Evolutionary conservation across 2,113 vertebrate species (phyloP).

Genomic region (Archilochus colubris): DNA sequence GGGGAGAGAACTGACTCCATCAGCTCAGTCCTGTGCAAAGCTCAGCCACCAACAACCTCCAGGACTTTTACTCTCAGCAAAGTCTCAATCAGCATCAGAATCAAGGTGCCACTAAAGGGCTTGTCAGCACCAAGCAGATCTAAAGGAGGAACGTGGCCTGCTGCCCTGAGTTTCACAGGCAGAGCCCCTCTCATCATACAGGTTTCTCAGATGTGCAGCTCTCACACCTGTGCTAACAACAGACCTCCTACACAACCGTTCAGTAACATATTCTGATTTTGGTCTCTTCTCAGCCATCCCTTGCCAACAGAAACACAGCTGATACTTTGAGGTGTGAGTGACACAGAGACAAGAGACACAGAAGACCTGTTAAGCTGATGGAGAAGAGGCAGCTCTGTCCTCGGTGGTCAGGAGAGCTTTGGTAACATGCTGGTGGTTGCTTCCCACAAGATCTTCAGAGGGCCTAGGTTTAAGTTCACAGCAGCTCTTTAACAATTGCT

Average conservation of each 20-base stretch:
- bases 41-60: background rate
- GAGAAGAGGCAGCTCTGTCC: background rate
- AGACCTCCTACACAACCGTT: background rate
- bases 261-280: background rate
- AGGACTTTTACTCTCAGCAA: background rate
- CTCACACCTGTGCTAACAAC: background rate
- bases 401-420: background rate
- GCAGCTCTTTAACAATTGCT: background rate
- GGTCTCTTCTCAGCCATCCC: background rate
- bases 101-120: conserved; percentile 19
- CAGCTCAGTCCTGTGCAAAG: background rate
- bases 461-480: background rate
- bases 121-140: conserved; percentile 40
- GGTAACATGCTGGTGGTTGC: background rate
- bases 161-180: background rate
- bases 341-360: background rate
- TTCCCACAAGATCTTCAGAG: background rate
- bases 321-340: background rate
- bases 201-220: conserved; percentile 34
- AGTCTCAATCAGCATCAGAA: background rate
- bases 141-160: background rate
- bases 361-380: background rate
- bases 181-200: background rate
- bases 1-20: background rate
- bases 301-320: background rate